Conservation (phyloP, 2,113 vertebrate species). For the Sardina pilchardus region DNA sequence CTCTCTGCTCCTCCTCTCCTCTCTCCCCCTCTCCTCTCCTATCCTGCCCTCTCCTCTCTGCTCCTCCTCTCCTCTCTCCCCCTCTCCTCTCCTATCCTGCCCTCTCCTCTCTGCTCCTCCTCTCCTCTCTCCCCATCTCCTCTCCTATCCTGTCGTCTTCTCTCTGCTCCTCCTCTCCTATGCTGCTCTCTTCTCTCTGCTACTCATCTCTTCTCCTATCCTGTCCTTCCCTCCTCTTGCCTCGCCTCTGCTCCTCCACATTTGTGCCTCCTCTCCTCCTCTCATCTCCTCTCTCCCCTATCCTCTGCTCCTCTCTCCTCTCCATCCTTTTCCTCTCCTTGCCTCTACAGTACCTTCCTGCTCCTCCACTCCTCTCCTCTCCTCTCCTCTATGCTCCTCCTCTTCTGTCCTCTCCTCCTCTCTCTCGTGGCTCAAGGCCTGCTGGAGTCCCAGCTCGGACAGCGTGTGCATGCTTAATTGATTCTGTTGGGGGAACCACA, state of each 20-base stretch:
- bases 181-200: neutral
- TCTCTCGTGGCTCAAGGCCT: conserved; percentile 56
- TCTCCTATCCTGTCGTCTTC: too few species aligned
- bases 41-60: conserved; percentile 12
- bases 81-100: conserved; percentile 31
- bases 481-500: conserved; percentile 68
- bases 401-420: conserved; percentile 39
- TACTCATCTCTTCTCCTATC: neutral
- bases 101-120: conserved; percentile 34
- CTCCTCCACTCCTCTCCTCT: conserved; percentile 42
- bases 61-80: conserved; percentile 40
- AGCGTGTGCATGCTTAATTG: conserved; percentile 67
- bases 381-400: conserved; percentile 19
- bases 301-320: too few species aligned
- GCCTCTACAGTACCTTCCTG: too few species aligned
- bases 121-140: too few species aligned
- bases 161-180: too few species aligned
- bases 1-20: conserved; percentile 40
- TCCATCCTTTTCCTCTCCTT: neutral
- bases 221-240: too few species aligned
- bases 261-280: too few species aligned
- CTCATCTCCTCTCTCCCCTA: neutral
- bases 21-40: conserved; percentile 33
- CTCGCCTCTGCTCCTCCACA: too few species aligned
- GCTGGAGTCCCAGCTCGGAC: conserved; percentile 52